A percentile compares a stretch with the other conserved stretches of the same genome.
Evolutionary conservation across 2,113 vertebrate species (phyloP).

Genomic region (Casuarius casuarius): DNA sequence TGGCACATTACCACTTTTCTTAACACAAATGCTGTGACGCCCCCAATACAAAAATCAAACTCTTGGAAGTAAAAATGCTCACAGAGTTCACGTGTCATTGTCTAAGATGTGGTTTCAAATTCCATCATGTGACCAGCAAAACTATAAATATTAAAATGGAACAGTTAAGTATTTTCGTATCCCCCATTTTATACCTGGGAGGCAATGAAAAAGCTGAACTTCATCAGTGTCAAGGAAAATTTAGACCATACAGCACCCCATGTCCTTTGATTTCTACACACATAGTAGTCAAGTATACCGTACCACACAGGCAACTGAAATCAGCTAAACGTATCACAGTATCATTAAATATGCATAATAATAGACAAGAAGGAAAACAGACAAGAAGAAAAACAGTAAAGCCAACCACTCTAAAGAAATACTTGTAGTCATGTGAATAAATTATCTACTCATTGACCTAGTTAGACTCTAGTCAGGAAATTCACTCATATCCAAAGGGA

Average conservation of each 20-base stretch:
- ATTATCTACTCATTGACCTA: conserved; percentile 25
- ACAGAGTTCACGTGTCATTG: background rate
- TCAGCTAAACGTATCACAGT: background rate
- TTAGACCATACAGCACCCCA: background rate
- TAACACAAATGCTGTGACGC: background rate
- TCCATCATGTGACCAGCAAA: background rate
- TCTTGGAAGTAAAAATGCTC: background rate
- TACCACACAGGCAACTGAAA: background rate
- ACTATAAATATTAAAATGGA: conserved; percentile 30
- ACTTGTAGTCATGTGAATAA: background rate
- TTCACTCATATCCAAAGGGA: background rate
- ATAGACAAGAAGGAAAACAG: background rate
- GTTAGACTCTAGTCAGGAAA: background rate
- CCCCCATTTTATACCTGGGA: background rate
- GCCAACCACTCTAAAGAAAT: background rate
- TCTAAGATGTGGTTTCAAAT: background rate
- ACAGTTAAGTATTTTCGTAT: conserved; percentile 6
- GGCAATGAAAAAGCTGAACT: background rate
- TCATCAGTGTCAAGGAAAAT: background rate
- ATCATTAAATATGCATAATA: background rate
- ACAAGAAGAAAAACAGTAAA: background rate
- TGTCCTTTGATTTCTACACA: background rate
- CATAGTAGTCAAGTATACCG: background rate
- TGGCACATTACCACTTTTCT: background rate
- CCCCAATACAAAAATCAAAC: background rate